phyloP scores from a whole-genome alignment of 35 echinoderm and acorn worm genomes.

The Anneissia japonica region DNA sequence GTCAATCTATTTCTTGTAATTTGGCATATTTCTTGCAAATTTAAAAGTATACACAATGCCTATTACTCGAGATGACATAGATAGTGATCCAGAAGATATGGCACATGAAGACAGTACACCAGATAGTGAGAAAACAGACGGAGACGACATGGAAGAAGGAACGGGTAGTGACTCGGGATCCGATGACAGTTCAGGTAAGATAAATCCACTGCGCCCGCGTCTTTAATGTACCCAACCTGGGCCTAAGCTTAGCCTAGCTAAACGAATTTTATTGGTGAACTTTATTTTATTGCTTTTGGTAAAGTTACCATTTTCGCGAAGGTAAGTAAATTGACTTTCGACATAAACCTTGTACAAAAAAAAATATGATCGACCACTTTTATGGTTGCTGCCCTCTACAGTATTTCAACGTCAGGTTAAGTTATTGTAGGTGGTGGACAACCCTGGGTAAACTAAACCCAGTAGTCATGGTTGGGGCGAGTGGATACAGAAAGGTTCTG shows the following conservation, averaged over 20 bases:
- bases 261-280: no score
- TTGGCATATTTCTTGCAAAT: not conserved
- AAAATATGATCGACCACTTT: no score
- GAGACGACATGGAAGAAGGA: not conserved
- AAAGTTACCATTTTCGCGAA: no score
- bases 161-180: not conserved
- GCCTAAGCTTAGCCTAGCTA: not conserved
- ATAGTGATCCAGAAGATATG: conserved; percentile 18
- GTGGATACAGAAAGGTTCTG: no score
- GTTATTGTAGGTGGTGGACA: no score
- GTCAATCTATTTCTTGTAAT: not conserved
- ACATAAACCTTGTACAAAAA: no score
- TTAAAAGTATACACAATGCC: not conserved
- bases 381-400: no score
- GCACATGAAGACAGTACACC: conserved; percentile 13
- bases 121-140: conserved; percentile 1
- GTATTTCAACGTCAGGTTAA: no score
- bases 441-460: no score
- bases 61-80: not conserved
- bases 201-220: not conserved
- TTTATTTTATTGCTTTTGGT: no score
- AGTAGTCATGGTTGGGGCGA: no score
- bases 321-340: no score
- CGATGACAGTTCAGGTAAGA: conserved; percentile 16
- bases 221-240: not conserved